Evolutionary conservation across 2,888 invertebrate species (phyloP).

Genomic region (Seira musarum): DNA sequence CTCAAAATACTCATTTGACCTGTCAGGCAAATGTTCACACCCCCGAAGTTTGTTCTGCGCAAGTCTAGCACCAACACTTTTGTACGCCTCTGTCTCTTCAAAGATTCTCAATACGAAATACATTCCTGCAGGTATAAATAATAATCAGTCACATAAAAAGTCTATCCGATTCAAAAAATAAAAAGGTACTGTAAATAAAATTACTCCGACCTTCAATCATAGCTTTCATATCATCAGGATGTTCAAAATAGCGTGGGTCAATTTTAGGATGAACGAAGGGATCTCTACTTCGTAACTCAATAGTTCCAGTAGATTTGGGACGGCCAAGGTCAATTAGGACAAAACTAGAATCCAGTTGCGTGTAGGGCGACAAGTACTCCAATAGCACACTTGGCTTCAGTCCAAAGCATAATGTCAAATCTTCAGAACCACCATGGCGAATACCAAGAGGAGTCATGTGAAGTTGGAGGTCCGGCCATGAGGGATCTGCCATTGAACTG

Average conservation of each 20-base stretch:
- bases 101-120: constrained; percentile 21
- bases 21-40: constrained; percentile 35
- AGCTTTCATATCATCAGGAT: constrained; percentile 38
- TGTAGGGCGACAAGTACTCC: constrained; percentile 33
- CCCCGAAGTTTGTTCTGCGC: constrained; percentile 31
- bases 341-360: constrained; percentile 30
- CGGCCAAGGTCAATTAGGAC: constrained; percentile 37
- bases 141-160: too few species aligned
- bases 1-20: constrained; percentile 42
- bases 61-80: constrained; percentile 21
- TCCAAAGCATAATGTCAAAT: constrained; percentile 44
- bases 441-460: constrained; percentile 31
- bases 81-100: constrained; percentile 27
- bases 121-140: constrained; percentile 16
- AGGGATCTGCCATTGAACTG: constrained; percentile 14
- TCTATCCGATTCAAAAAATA: background rate
- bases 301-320: constrained; percentile 25
- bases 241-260: constrained; percentile 42
- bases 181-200: too few species aligned
- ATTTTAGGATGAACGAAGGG: constrained; percentile 46
- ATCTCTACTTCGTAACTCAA: constrained; percentile 34
- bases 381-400: constrained; percentile 33
- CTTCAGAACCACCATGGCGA: constrained; percentile 38
- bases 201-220: constrained; percentile 49
- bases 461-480: constrained; percentile 48